Evolutionary conservation across 2,888 invertebrate species (phyloP).

Genomic region (Agrochola circellaris): DNA sequence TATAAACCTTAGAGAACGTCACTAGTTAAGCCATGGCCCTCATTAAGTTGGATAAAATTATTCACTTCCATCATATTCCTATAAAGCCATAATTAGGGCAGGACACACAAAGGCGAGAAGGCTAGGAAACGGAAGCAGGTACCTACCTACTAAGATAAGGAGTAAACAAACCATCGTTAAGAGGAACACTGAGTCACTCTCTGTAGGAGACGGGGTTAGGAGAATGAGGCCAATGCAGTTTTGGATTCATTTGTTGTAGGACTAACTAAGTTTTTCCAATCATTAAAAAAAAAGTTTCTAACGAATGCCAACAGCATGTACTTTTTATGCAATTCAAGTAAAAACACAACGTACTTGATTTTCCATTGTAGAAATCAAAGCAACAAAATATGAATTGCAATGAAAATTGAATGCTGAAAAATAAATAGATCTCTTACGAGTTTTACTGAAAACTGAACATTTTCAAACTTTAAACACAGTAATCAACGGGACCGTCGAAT

Average conservation of each 20-base stretch:
- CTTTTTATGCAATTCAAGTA: not conserved
- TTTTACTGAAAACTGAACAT: not conserved
- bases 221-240: conserved; percentile 56
- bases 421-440: not conserved
- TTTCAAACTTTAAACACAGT: not conserved
- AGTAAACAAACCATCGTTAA: conserved; percentile 71
- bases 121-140: conserved; percentile 70
- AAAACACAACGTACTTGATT: not conserved
- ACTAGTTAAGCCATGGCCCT: not conserved
- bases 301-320: not conserved
- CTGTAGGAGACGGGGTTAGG: conserved; percentile 43
- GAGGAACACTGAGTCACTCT: conserved; percentile 74
- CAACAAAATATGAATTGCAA: not conserved
- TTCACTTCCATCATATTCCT: not conserved
- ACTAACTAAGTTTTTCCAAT: not conserved
- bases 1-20: not conserved
- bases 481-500: not conserved
- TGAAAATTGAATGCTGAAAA: not conserved
- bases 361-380: not conserved
- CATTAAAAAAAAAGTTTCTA: not conserved
- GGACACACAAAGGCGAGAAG: conserved; percentile 8
- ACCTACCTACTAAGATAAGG: conserved; percentile 74
- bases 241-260: conserved; percentile 6
- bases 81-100: not conserved
- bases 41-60: not conserved